Base-by-base conservation (phyloP, 2,797 vertebrate species). In the Gallirallus australis region DNA sequence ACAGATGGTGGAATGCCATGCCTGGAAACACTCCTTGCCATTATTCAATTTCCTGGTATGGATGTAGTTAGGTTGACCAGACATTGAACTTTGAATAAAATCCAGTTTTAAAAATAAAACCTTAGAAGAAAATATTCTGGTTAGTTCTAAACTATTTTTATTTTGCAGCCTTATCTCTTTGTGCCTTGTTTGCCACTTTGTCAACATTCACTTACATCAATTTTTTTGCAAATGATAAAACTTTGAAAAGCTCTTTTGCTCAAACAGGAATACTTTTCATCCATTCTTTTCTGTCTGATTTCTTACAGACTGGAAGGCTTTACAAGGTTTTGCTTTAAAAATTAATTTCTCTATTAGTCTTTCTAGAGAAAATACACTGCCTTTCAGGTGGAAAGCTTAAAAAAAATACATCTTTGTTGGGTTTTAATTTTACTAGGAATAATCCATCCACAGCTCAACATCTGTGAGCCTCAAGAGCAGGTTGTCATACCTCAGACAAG, bases 381-480 rank as follows among this genome's bases (percentile, higher is more conserved):
- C 8, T 71, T 68, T 89, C 31, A 69, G 59, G 14, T 60, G 21
- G 35, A 13, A 57, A 92, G 23, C 23, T 69, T 82, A 27, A 90
- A 65, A 78, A 76, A n/a, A 5, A 63, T 84, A 33, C 7, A 70
- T 66, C n/a, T 92, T 48, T 90, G 39, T 65, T 82, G 85, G 71
- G 19, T 64, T 89, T 95, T 82, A 73, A 75, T 95, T 96, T 84
- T 94, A 61, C 75, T 54, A 89, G 53, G 57, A 80, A 82, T 71
- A 86, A 92, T 65, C 92, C 24, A 78, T 40, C n/a, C 37, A 76
- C 21, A 61, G 20, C 27, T 83, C 68, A 75, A 72, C 64, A 85
- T 83, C 75, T 82, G 50, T 1, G 11, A 91, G 30, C 37, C 61
- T 92, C 65, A 39, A 83, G 84, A 93, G 72, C 48, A 85, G 82